phyloP scores from a whole-genome alignment of 2,797 vertebrate species.

The Peromyscus eremicus region DNA sequence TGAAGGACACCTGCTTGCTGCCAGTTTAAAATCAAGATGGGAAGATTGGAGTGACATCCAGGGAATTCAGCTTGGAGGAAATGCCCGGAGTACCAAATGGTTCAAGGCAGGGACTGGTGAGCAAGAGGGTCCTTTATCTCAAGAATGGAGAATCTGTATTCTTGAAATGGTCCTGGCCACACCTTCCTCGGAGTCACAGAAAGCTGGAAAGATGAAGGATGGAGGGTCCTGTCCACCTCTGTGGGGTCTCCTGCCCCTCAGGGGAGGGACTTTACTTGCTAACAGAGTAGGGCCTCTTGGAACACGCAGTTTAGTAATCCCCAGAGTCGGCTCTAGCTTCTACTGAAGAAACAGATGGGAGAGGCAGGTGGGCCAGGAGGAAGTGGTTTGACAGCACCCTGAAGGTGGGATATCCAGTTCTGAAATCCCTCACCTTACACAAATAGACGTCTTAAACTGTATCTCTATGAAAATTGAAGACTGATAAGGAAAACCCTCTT shows the following conservation, averaged over 20 bases:
- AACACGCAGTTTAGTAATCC: not conserved
- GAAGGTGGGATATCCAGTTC: not conserved
- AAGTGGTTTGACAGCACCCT: not conserved
- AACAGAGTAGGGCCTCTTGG: not conserved
- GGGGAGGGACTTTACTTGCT: not conserved
- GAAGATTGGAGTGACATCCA: not conserved
- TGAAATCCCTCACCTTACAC: constrained; percentile 5
- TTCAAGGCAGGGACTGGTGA: not conserved
- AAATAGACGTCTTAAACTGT: constrained; percentile 14
- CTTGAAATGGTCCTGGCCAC: not conserved
- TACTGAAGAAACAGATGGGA: not conserved
- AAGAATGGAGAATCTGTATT: not conserved
- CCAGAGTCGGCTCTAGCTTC: not conserved
- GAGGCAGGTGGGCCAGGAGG: not conserved
- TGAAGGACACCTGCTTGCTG: not conserved
- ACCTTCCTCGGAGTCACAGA: not conserved
- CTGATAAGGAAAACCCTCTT: constrained; percentile 62
- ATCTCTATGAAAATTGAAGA: constrained; percentile 56
- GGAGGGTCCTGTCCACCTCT: not conserved
- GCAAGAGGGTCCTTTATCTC: not conserved
- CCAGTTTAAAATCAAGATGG: not conserved
- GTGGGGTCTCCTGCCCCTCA: not conserved
- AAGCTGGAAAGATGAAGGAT: not conserved
- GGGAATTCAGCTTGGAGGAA: not conserved
- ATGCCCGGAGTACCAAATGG: not conserved